Conservation (phyloP, 2,113 vertebrate genomes). For the Uria lomvia region DNA sequence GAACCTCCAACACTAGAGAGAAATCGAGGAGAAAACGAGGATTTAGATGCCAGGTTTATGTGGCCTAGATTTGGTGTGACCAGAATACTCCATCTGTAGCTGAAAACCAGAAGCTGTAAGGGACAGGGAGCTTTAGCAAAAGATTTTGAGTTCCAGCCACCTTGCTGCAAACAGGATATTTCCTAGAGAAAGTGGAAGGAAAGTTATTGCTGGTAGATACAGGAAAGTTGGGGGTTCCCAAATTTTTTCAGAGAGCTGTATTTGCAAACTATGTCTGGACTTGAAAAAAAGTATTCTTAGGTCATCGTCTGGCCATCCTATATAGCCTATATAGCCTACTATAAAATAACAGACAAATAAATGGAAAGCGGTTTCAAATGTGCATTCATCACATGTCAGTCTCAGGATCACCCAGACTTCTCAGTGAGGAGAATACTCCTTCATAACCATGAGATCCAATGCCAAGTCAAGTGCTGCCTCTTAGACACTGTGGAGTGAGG, state of each 20-base stretch:
- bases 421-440: not conserved
- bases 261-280: not conserved
- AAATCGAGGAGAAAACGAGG: not conserved
- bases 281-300: not conserved
- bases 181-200: not conserved
- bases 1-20: not conserved
- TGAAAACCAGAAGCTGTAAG: not conserved
- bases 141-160: not conserved
- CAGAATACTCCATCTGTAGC: not conserved
- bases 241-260: not conserved
- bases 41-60: not conserved
- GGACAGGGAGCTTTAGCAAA: not conserved
- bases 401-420: not conserved
- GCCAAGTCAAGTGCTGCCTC: not conserved
- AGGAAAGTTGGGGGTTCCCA: not conserved
- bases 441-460: not conserved
- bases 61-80: not conserved
- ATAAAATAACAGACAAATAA: not conserved
- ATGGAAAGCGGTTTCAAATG: not conserved
- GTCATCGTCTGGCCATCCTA: not conserved
- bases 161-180: not conserved
- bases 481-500: not conserved
- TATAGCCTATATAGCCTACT: not conserved
- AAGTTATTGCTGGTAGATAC: not conserved
- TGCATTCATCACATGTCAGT: not conserved